A percentile compares a stretch with the other conserved stretches of the same genome.
phyloP scores from a whole-genome alignment of 2,113 vertebrate genomes.

The Willisornis vidua region DNA sequence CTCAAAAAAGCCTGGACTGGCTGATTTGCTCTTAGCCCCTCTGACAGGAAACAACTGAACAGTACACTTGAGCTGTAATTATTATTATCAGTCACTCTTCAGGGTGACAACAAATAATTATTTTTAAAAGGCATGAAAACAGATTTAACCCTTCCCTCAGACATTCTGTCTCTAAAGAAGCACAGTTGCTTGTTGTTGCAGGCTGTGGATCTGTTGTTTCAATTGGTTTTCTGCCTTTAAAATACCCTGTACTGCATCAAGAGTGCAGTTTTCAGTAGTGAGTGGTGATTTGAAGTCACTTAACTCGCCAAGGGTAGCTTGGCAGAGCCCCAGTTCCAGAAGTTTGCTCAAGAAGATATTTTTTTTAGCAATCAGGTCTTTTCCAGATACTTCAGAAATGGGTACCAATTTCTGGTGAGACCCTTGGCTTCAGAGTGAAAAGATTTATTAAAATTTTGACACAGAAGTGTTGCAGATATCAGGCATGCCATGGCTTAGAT shows the following conservation, averaged over 20 bases:
- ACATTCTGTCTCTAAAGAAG: neutral
- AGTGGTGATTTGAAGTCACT: neutral
- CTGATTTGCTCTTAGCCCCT: conserved; percentile 38
- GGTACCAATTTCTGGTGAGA: neutral
- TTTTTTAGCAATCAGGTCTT: neutral
- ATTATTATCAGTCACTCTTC: conserved; percentile 19
- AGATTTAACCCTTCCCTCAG: conserved; percentile 35
- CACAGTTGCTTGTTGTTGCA: neutral
- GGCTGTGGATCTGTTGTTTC: neutral
- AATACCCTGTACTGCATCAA: neutral
- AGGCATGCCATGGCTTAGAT: neutral
- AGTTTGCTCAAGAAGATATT: neutral
- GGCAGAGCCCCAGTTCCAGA: neutral
- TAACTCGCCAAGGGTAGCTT: neutral
- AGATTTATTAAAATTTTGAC: neutral
- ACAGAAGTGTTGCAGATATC: neutral
- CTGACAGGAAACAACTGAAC: conserved; percentile 9
- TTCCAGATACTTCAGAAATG: neutral
- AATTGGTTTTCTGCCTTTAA: neutral
- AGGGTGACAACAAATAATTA: conserved; percentile 14
- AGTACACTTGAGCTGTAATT: conserved; percentile 21
- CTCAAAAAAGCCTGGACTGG: neutral
- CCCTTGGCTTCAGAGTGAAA: neutral
- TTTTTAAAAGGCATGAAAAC: conserved; percentile 39
- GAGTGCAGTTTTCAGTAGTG: neutral